Evolutionary conservation across 2,888 invertebrate genomes (phyloP).

Genomic region (Macaria liturata): DNA sequence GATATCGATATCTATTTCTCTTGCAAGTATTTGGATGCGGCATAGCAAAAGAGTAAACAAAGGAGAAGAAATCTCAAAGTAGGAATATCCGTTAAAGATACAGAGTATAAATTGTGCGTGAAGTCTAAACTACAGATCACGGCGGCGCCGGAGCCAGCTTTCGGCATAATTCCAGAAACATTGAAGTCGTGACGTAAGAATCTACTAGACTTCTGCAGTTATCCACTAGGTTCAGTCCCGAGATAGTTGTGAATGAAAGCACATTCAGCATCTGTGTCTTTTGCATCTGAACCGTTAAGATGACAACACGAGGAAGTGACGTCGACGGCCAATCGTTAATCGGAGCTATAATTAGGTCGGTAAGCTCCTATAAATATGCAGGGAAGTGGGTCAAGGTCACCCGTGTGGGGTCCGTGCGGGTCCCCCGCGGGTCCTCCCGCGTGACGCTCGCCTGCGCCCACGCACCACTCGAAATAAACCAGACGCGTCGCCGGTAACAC

Average conservation of each 20-base stretch:
- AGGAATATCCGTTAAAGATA: no score
- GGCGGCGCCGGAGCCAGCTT: not conserved
- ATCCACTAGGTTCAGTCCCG: not conserved
- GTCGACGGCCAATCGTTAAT: constrained; percentile 6
- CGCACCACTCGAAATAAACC: constrained; percentile 74
- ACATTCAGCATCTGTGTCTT: not conserved
- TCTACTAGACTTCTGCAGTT: not conserved
- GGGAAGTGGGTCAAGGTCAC: constrained; percentile 75
- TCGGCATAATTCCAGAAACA: constrained; percentile 21
- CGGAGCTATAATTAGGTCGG: constrained; percentile 13
- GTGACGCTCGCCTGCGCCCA: constrained; percentile 58
- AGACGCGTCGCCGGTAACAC: constrained; percentile 72
- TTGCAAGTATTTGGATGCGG: no score
- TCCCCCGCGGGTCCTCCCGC: constrained; percentile 41
- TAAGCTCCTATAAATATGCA: constrained; percentile 40
- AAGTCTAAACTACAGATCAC: no score
- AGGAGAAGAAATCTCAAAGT: no score
- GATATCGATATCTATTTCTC: no score
- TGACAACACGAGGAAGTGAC: constrained; percentile 9
- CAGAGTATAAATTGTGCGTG: no score
- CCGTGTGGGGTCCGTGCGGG: constrained; percentile 33
- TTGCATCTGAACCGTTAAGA: constrained; percentile 1
- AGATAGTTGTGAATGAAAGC: not conserved
- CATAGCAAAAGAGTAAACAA: no score
- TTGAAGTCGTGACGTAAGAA: constrained; percentile 19